These are phyloP conservation scores for Scolopax bukidnonensis DNA, from an alignment of 2,797 vertebrate genomes.

Conservation along the genomic window DNA sequence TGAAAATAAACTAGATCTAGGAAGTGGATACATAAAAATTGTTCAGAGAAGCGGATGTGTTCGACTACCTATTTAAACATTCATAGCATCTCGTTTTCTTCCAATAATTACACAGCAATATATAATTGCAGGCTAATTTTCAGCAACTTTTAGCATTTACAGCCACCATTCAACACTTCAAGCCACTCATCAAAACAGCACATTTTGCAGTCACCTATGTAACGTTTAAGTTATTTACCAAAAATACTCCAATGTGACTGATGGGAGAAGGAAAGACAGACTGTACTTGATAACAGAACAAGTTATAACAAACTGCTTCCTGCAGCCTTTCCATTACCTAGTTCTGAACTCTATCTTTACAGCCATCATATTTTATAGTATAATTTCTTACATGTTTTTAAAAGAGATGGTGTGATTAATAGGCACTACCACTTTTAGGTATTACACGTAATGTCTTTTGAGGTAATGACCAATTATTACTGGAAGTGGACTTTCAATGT, in stretches of 20 bases:
- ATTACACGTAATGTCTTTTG: background rate
- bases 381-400: background rate
- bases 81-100: background rate
- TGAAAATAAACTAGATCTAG: conserved; percentile 11
- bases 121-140: background rate
- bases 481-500: background rate
- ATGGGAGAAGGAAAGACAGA: background rate
- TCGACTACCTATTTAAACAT: background rate
- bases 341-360: background rate
- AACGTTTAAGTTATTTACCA: background rate
- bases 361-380: background rate
- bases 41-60: background rate
- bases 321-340: background rate
- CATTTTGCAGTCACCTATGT: background rate
- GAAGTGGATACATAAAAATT: background rate
- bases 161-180: background rate
- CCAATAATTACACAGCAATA: background rate
- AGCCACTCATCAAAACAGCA: background rate
- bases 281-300: background rate
- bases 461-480: background rate
- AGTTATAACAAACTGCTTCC: background rate
- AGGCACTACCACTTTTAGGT: background rate
- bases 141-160: background rate
- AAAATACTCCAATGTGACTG: background rate
- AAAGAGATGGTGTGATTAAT: background rate